Evolutionary conservation across 1,140 invertebrate species (phyloP), one percentile per base, ranked within the genome.

Genomic region (Trichoplusia ni): DNA sequence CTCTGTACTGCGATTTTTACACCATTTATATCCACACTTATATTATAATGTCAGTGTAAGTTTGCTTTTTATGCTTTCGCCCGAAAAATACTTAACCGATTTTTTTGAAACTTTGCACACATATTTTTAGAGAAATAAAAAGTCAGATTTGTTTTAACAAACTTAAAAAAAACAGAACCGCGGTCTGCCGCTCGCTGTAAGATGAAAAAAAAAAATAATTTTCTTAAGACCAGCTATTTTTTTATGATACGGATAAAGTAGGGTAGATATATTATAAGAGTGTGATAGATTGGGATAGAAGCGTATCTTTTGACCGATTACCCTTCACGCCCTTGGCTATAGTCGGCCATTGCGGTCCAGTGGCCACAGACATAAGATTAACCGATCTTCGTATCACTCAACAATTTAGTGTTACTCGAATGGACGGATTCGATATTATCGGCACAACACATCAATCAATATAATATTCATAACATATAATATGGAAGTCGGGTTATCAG

Each of bases 221-320:
- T 16, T 29, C 19, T 14, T 33, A 11, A 3, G 25, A 19, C 19
- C 9, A 31, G 16, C 29, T 51, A 35, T 16, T 51, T 27, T 40
- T 40, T 9, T 38, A 23, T 27, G 35, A 40, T 56, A 19, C 14
- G 51, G 11, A 38, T 56, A 38, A 56, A 56, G 23, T 40, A 56
- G 51, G 51, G 35, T 58, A 54, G 35, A 54, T 38, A 44, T 16
- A 29, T 44, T 58, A 58, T 58, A 44, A 25, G 21, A 58, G 14
- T 58, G 38, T 58, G 54, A 67, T 61, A 61, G 38, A 67, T 54
- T 61, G 64, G 35, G 54, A 60, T 61, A 37, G 56, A 67, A 61
- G 31, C 37, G 58, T 67, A 67, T 54, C 58, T 61, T 66, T 61
- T 67, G 64, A 67, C 64, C 64, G 64, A 61, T 61, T 67, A 67